Evolutionary conservation across 23 tunicate species (phyloP), one percentile per base, ranked within the genome.

Genomic region (Diplosoma virens): DNA sequence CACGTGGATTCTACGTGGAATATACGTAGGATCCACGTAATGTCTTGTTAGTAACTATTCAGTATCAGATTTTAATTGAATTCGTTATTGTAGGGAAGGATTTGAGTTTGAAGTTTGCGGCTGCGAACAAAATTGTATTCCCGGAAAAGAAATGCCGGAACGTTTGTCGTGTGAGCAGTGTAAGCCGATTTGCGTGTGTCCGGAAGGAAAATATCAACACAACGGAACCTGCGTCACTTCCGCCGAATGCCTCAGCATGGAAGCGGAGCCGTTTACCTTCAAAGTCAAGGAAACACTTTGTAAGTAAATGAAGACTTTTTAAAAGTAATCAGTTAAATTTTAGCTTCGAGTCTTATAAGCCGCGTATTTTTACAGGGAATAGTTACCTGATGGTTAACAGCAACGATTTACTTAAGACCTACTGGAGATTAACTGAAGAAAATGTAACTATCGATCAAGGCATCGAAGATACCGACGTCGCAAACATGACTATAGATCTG

Each of bases 291-390:
- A 18, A 55, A 55, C 61, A 11, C 22, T 55, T 17, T 55, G 61
- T 55, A 55, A 55, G 61, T 55, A 41, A 41, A 14, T 9, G 14
- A 41, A 7, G 11, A 7, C 14, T 41, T 7, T 41, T 7, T 14
- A 7, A 9, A 14, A 9, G 9, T 41, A 9, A 41, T 41, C 9
- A 9, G 50, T 14, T 41, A 14, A 41, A 41, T 9, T 41, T 14
- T 41, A 14, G 14, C 50, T n/a, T n/a, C n/a, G n/a, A n/a, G n/a
- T n/a, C n/a, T n/a, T n/a, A n/a, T n/a, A n/a, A n/a, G n/a, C n/a
- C n/a, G n/a, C n/a, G n/a, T n/a, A n/a, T n/a, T n/a, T n/a, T 41
- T 41, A 9, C 61, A 55, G 61, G 61, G 61, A 55, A 55, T 25
- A 55, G 25, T 11, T 55, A 55, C 23, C n/a, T 55, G 61, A 24